Conservation (phyloP, 2,888 invertebrate species). For the Synanthedon vespiformis region DNA sequence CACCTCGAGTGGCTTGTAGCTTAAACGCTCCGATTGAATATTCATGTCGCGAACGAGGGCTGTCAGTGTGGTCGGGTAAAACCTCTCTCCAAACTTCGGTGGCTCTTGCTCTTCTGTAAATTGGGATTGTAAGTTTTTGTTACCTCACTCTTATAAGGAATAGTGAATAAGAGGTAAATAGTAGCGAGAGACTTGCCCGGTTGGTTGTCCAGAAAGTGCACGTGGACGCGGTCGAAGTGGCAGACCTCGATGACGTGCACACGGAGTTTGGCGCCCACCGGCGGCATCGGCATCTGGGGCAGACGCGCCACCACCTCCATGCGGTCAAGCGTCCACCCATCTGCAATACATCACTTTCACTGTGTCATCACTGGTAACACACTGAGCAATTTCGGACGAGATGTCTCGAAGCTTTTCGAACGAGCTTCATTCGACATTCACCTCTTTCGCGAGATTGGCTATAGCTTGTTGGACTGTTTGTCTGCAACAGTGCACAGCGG, state of each 20-base stretch:
- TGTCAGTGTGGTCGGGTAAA: slow-evolving; percentile 33
- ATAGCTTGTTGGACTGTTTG: no score
- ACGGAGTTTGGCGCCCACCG: slow-evolving; percentile 33
- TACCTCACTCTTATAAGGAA: no score
- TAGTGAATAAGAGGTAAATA: no score
- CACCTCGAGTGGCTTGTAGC: slow-evolving; percentile 42
- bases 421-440: no score
- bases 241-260: slow-evolving; percentile 39
- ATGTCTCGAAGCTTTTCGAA: no score
- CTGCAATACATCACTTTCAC: slow-evolving; percentile 15
- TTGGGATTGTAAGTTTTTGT: no score
- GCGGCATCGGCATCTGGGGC: slow-evolving; percentile 31
- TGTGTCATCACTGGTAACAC: no score
- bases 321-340: slow-evolving; percentile 57
- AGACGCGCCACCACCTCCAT: slow-evolving; percentile 29
- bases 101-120: slow-evolving; percentile 5
- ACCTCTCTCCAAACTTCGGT: slow-evolving; percentile 37
- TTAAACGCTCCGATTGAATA: slow-evolving; percentile 30
- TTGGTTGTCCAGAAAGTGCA: slow-evolving; percentile 28
- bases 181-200: slow-evolving; percentile 7
- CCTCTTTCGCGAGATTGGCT: no score
- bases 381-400: no score
- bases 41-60: slow-evolving; percentile 47
- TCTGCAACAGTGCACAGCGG: no score
- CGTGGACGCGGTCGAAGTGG: slow-evolving; percentile 46